A percentile compares a stretch with the other conserved stretches of the same genome.
phyloP scores from a whole-genome alignment of 2,797 vertebrate genomes.

The Hipposideros larvatus region DNA sequence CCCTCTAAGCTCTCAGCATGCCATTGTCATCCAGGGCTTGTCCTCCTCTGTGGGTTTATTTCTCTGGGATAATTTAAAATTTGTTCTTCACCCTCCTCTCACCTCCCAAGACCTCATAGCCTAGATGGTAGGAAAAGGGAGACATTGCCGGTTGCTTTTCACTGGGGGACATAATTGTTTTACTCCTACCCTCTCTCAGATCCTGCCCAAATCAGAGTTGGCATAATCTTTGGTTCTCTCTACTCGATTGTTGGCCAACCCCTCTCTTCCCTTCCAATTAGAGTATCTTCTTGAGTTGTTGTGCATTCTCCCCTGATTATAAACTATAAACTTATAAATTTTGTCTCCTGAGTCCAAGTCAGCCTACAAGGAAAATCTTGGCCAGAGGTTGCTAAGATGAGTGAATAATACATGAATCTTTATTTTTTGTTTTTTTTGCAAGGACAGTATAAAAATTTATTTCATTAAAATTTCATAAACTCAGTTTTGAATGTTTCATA shows the following conservation, averaged over 20 bases:
- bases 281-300: not conserved
- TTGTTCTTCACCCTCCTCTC: not conserved
- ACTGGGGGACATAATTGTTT: not conserved
- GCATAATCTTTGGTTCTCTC: not conserved
- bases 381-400: not conserved
- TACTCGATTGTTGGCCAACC: not conserved
- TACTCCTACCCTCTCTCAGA: not conserved
- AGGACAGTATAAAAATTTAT: not conserved
- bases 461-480: not conserved
- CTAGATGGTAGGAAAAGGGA: not conserved
- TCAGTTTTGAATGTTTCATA: not conserved
- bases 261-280: not conserved
- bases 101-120: not conserved
- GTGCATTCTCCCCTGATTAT: not conserved
- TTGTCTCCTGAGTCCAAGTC: not conserved
- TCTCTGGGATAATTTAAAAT: constrained; percentile 10
- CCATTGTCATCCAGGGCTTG: not conserved
- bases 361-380: not conserved
- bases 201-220: not conserved
- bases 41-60: not conserved
- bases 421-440: not conserved
- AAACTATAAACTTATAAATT: not conserved
- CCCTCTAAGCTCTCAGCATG: not conserved
- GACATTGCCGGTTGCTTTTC: not conserved
- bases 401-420: not conserved